Evolutionary conservation across 2,797 vertebrate genomes (phyloP).

Genomic region (Lepus oiostolus): DNA sequence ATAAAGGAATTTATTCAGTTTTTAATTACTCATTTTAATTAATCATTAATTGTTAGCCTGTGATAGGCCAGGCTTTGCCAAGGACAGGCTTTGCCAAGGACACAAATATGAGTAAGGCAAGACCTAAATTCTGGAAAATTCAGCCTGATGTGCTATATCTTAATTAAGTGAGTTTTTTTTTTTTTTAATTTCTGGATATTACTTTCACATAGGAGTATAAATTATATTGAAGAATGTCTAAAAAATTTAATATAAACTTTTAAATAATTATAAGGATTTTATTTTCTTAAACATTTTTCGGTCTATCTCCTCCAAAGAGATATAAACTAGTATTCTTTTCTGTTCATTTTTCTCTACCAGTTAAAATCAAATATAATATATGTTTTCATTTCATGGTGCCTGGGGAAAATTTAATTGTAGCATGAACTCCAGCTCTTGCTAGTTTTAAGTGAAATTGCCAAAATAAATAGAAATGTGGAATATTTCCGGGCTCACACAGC

Average conservation of each 20-base stretch:
- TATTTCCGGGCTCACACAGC: conserved; percentile 75
- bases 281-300: conserved; percentile 11
- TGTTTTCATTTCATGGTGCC: conserved; percentile 80
- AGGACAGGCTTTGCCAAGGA: background rate
- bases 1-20: conserved; percentile 51
- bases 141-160: background rate
- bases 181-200: background rate
- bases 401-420: conserved; percentile 80
- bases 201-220: background rate
- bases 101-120: background rate
- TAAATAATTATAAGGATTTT: conserved; percentile 52
- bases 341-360: conserved; percentile 72
- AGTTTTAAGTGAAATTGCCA: conserved; percentile 80
- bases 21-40: too few species aligned
- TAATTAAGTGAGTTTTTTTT: conserved; percentile 19
- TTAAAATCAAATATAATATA: conserved; percentile 80
- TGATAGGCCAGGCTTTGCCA: background rate
- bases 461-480: conserved; percentile 81
- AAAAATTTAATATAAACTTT: conserved; percentile 55
- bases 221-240: conserved; percentile 36
- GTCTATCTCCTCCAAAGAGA: background rate
- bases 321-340: conserved; percentile 47
- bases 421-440: conserved; percentile 76
- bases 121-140: conserved; percentile 45
- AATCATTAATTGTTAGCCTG: conserved; percentile 47